Percentiles rank a stretch among this genome's conserved stretches.
phyloP scores from a whole-genome alignment of 2,888 invertebrate species.

The Meghimatium bilineatum region DNA sequence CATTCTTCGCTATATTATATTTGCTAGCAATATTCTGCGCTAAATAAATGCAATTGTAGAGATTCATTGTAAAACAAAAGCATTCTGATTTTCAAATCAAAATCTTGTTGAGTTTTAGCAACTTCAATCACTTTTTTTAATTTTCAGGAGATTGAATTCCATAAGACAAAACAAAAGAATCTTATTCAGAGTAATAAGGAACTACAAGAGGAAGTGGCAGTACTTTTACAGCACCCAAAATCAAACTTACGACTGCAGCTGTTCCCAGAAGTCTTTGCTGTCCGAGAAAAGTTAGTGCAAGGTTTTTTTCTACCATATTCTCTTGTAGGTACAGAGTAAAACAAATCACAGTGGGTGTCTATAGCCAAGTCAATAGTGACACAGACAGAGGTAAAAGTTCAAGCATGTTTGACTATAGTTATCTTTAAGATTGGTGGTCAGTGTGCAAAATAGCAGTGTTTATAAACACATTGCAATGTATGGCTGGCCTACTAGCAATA shows the following conservation, averaged over 20 bases:
- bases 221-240: slow-evolving; percentile 66
- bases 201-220: slow-evolving; percentile 63
- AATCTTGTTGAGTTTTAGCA: too few species aligned
- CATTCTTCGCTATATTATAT: background rate
- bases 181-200: slow-evolving; percentile 58
- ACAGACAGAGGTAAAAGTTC: too few species aligned
- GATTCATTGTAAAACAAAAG: background rate
- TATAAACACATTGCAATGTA: too few species aligned
- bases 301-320: background rate
- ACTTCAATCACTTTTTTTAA: background rate
- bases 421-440: too few species aligned
- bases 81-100: too few species aligned
- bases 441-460: too few species aligned
- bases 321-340: too few species aligned
- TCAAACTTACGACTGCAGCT: slow-evolving; percentile 72
- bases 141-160: slow-evolving; percentile 72
- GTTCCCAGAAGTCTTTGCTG: slow-evolving; percentile 75
- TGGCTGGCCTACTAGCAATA: too few species aligned
- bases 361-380: too few species aligned
- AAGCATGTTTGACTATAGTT: too few species aligned
- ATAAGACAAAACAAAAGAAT: slow-evolving; percentile 66
- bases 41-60: background rate
- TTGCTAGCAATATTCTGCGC: background rate
- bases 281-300: slow-evolving; percentile 67
- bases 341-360: too few species aligned